A percentile compares a stretch with the other conserved stretches of the same genome.
These are phyloP conservation scores for Cheilosia soror DNA, from an alignment of 2,888 invertebrate species.

Conservation along the genomic window DNA sequence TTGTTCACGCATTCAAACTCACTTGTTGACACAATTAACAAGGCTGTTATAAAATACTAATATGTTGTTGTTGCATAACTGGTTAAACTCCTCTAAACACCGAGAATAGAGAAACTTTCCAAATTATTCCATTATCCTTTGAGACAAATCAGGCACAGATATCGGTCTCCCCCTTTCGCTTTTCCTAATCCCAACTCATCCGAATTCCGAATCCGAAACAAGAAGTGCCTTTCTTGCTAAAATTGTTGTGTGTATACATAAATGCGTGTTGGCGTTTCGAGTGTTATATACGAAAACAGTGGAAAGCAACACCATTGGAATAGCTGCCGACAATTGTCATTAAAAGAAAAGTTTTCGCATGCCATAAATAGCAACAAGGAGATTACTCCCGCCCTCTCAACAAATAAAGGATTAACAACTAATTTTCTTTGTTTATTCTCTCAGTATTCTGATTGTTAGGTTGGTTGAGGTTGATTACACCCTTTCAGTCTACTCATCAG, in stretches of 20 bases:
- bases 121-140: slow-evolving; percentile 68
- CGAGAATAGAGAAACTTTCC: slow-evolving; percentile 57
- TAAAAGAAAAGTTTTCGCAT: slow-evolving; percentile 67
- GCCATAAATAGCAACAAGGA: slow-evolving; percentile 59
- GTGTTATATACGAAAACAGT: slow-evolving; percentile 35
- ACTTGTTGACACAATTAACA: slow-evolving; percentile 61
- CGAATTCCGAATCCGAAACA: slow-evolving; percentile 22
- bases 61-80: background rate
- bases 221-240: slow-evolving; percentile 51
- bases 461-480: background rate
- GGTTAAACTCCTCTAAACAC: slow-evolving; percentile 3
- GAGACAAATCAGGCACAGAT: slow-evolving; percentile 60
- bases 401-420: slow-evolving; percentile 60
- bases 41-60: background rate
- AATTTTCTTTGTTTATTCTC: slow-evolving; percentile 67
- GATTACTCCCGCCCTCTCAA: slow-evolving; percentile 13
- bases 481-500: background rate
- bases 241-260: slow-evolving; percentile 40
- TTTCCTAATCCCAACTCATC: background rate
- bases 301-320: slow-evolving; percentile 16
- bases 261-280: slow-evolving; percentile 35
- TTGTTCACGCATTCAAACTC: slow-evolving; percentile 38
- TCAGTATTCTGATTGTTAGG: slow-evolving; percentile 24
- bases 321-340: slow-evolving; percentile 56
- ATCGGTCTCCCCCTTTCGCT: slow-evolving; percentile 9